Evolutionary conservation across 1,140 invertebrate genomes (phyloP), one percentile per base, ranked within the genome.

Genomic region (Brachystomella parvula): DNA sequence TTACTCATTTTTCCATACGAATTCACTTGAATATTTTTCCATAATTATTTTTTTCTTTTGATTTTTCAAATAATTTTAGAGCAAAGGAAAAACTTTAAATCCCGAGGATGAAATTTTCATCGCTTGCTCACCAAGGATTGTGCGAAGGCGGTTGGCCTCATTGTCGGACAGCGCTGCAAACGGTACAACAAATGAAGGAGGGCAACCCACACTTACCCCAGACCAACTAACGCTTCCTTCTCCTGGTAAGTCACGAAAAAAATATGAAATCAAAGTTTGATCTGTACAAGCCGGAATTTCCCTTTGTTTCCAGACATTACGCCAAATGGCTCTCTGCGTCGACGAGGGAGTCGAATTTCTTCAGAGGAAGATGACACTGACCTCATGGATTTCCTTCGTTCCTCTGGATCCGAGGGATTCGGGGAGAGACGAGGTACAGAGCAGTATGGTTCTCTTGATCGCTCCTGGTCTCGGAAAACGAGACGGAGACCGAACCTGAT

Each of bases 381-480:
- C 61, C 78, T 95, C 0, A 87, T 95, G 85, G 90, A 93, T 74
- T 94, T 92, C 75, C 78, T 95, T 29, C 79, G 89, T 56, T 84
- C 85, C 0, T 86, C 87, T 1, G 88, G 88, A 1, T 85, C 87
- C 63, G 85, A 88, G 57, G 85, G 83, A 63, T 77, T 75, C n/a
- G 78, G 87, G n/a, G 90, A 94, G 75, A 79, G 90, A 0, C 39
- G 44, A 1, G 62, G 62, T 1, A n/a, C 63, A n/a, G 75, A 75
- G 26, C 73, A 75, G 30, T 79, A 79, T 61, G 78, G 79, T 6
- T 80, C 79, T 19, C 65, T 80, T 47, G 92, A 94, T 80, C 87
- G 92, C 26, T 93, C 91, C 0, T 91, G 90, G 87, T 87, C 89
- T 0, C 82, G 90, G 87, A 75, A 86, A 86, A n/a, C 80, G 86